Percentiles rank a stretch among this genome's conserved stretches.
These are phyloP conservation scores for Bos indicus DNA, from an alignment of 2,113 vertebrate genomes.

Conservation along the genomic window DNA sequence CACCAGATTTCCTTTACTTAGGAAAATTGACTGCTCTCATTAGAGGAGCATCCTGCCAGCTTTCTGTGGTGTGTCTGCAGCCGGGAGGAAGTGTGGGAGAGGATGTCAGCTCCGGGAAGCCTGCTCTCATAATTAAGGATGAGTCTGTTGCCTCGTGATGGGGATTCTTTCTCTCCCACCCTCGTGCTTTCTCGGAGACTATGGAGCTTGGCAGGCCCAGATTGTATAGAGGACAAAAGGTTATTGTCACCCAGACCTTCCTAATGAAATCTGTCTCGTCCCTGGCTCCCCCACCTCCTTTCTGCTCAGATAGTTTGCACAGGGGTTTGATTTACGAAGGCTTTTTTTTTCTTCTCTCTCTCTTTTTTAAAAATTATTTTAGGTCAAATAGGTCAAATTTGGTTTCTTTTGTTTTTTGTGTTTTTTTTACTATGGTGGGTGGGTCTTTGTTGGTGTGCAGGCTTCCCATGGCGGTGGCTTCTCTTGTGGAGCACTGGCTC, in stretches of 20 bases:
- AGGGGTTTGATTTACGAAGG: constrained; percentile 68
- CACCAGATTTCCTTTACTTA: background rate
- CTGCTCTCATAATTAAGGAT: constrained; percentile 48
- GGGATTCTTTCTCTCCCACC: constrained; percentile 51
- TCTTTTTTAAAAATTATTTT: background rate
- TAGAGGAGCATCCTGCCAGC: background rate
- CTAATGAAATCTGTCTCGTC: constrained; percentile 64
- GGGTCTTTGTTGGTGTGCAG: background rate
- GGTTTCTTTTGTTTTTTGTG: background rate
- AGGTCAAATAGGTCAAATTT: background rate
- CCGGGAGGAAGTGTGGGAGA: constrained; percentile 32
- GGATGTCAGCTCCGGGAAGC: constrained; percentile 27
- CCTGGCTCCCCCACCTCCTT: background rate
- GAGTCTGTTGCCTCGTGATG: constrained; percentile 41
- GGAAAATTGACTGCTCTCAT: background rate
- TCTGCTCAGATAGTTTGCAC: constrained; percentile 60
- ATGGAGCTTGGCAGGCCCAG: constrained; percentile 73
- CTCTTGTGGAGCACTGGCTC: background rate
- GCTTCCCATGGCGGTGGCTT: background rate
- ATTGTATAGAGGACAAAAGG: constrained; percentile 73
- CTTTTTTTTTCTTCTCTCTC: background rate
- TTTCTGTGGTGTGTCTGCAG: background rate
- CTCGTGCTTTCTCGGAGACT: constrained; percentile 61
- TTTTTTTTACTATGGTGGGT: background rate
- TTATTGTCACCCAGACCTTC: constrained; percentile 75